A percentile compares a stretch with the other conserved stretches of the same genome.
phyloP scores from a whole-genome alignment of 2,888 invertebrate species.

The Hoplodrina ambigua region DNA sequence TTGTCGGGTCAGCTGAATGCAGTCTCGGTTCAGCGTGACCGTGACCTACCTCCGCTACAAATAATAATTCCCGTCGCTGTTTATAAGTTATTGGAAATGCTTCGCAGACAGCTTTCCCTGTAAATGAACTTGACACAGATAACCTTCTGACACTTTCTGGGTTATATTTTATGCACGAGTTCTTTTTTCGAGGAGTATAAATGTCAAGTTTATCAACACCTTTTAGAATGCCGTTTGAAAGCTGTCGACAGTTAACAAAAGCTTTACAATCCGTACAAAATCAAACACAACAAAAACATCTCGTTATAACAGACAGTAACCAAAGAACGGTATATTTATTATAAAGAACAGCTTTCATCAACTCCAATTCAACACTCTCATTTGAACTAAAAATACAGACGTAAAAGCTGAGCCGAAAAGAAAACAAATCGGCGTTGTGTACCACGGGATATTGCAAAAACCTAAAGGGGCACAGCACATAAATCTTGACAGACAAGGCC shows the following conservation, averaged over 20 bases:
- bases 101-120: slow-evolving; percentile 43
- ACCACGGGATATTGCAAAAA: slow-evolving; percentile 59
- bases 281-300: slow-evolving; percentile 34
- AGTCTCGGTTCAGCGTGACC: slow-evolving; percentile 32
- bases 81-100: slow-evolving; percentile 53
- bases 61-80: slow-evolving; percentile 44
- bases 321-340: slow-evolving; percentile 30
- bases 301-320: slow-evolving; percentile 35
- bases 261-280: slow-evolving; percentile 9
- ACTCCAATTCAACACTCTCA: slow-evolving; percentile 44
- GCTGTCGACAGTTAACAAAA: slow-evolving; percentile 6
- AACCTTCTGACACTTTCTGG: slow-evolving; percentile 22
- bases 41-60: slow-evolving; percentile 56
- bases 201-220: background rate
- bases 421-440: slow-evolving; percentile 44
- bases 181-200: background rate
- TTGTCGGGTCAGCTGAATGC: slow-evolving; percentile 35
- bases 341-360: slow-evolving; percentile 41
- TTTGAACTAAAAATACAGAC: slow-evolving; percentile 49
- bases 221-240: slow-evolving; percentile 1
- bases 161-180: slow-evolving; percentile 20
- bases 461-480: slow-evolving; percentile 61
- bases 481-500: slow-evolving; percentile 61
- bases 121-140: slow-evolving; percentile 52
- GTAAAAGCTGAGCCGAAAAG: slow-evolving; percentile 46